These are phyloP conservation scores for Colletes collaris DNA, from an alignment of 2,888 invertebrate genomes.

Conservation along the genomic window DNA sequence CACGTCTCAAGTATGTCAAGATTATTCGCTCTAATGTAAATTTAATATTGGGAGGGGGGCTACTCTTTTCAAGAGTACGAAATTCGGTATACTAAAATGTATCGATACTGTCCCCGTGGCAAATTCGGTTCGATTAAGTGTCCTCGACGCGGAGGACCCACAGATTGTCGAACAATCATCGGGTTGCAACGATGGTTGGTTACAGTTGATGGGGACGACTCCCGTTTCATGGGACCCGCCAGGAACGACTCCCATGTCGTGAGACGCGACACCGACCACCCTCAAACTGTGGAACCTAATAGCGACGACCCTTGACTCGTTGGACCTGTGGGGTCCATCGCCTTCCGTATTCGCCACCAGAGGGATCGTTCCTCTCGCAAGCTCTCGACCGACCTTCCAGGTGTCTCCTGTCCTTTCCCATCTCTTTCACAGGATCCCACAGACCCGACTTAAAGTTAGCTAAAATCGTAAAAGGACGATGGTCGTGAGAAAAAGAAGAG, in stretches of 20 bases:
- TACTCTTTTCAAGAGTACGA: neutral
- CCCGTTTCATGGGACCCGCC: conserved; percentile 44
- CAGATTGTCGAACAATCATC: conserved; percentile 9
- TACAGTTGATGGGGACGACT: conserved; percentile 38
- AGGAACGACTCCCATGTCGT: conserved; percentile 34
- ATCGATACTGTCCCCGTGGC: neutral
- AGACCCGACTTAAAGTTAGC: too few relatives aligned
- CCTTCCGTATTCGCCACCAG: too few relatives aligned
- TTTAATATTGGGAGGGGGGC: too few relatives aligned
- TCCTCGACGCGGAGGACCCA: neutral
- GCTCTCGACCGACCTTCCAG: too few relatives aligned
- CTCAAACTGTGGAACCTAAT: conserved; percentile 45
- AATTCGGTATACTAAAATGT: neutral
- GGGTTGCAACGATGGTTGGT: conserved; percentile 6
- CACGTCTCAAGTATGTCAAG: too few relatives aligned
- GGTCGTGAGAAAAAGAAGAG: neutral
- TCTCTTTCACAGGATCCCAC: too few relatives aligned
- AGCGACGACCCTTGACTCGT: conserved; percentile 23
- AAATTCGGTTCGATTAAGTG: conserved; percentile 2
- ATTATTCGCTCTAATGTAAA: too few relatives aligned
- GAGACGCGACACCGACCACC: conserved; percentile 43
- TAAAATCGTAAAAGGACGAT: neutral
- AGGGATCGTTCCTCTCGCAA: too few relatives aligned
- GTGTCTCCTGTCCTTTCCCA: too few relatives aligned
- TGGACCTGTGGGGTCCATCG: conserved; percentile 6